These are phyloP conservation scores for Scytalopus superciliaris DNA, from an alignment of 2,113 vertebrate genomes.

Conservation along the genomic window DNA sequence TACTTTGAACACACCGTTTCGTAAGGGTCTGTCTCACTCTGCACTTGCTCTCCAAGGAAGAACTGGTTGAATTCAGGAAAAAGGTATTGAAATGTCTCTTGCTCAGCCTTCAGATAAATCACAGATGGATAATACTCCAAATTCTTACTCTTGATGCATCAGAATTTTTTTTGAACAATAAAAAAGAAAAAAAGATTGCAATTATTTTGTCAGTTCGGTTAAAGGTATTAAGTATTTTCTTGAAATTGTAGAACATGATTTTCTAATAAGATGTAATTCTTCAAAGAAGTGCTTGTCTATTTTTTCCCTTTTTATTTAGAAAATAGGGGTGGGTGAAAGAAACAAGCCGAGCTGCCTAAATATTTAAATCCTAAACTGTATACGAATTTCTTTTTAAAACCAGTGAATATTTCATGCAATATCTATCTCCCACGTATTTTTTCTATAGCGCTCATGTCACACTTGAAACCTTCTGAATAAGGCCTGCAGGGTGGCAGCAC, in stretches of 20 bases:
- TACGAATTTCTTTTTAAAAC: neutral
- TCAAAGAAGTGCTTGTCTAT: neutral
- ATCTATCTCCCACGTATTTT: neutral
- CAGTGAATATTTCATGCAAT: neutral
- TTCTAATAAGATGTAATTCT: neutral
- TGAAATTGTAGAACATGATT: neutral
- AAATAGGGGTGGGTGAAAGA: neutral
- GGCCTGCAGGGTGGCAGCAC: neutral
- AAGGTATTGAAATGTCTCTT: neutral
- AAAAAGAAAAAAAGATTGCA: neutral
- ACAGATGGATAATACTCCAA: slow-evolving; percentile 44
- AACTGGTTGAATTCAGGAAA: slow-evolving; percentile 59
- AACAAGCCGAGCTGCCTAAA: neutral
- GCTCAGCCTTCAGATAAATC: slow-evolving; percentile 21
- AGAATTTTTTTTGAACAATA: slow-evolving; percentile 7
- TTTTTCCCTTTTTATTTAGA: neutral
- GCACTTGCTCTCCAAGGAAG: slow-evolving; percentile 53
- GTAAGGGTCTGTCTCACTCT: neutral
- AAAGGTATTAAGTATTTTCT: neutral
- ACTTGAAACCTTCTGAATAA: neutral
- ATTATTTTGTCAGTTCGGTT: neutral
- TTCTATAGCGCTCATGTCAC: neutral
- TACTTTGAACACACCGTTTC: slow-evolving; percentile 36
- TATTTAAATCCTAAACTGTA: neutral
- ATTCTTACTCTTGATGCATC: neutral